Evolutionary conservation across 1,140 invertebrate genomes (phyloP).

Genomic region (Zaprionus vittiger): DNA sequence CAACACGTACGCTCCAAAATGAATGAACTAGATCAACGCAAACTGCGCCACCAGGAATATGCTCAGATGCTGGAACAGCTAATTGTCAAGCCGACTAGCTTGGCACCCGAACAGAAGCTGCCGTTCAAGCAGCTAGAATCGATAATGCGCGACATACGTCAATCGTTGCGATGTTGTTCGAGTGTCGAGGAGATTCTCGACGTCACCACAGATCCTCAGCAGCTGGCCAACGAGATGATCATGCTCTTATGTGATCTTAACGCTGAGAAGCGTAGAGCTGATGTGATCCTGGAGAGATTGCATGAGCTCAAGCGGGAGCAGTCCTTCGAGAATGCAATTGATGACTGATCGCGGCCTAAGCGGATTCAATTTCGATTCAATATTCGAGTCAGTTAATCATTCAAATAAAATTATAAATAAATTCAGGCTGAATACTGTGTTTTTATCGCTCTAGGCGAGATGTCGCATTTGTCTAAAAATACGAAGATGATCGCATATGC

Average conservation of each 20-base stretch:
- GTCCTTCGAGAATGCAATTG: neutral
- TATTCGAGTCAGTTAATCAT: neutral
- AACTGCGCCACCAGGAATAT: slow-evolving; percentile 18
- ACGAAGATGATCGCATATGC: slow-evolving; percentile 72
- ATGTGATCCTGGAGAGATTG: slow-evolving; percentile 5
- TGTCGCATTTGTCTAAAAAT: slow-evolving; percentile 60
- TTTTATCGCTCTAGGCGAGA: neutral
- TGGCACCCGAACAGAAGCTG: neutral
- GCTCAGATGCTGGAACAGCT: slow-evolving; percentile 11
- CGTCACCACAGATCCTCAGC: neutral
- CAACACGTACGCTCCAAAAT: slow-evolving; percentile 29
- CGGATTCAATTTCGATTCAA: neutral
- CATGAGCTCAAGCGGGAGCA: slow-evolving; percentile 27
- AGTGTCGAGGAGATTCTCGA: slow-evolving; percentile 18
- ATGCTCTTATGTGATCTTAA: slow-evolving; percentile 12
- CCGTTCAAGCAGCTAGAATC: slow-evolving; percentile 1
- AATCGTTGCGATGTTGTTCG: slow-evolving; percentile 2
- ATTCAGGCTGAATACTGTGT: neutral
- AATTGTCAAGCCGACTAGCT: neutral
- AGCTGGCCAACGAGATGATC: slow-evolving; percentile 30
- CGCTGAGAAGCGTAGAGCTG: slow-evolving; percentile 12
- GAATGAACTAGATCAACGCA: slow-evolving; percentile 46
- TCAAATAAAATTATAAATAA: neutral
- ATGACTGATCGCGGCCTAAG: neutral
- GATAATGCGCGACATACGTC: neutral